phyloP scores from a whole-genome alignment of 2,113 vertebrate species.

The Phocoena phocoena region DNA sequence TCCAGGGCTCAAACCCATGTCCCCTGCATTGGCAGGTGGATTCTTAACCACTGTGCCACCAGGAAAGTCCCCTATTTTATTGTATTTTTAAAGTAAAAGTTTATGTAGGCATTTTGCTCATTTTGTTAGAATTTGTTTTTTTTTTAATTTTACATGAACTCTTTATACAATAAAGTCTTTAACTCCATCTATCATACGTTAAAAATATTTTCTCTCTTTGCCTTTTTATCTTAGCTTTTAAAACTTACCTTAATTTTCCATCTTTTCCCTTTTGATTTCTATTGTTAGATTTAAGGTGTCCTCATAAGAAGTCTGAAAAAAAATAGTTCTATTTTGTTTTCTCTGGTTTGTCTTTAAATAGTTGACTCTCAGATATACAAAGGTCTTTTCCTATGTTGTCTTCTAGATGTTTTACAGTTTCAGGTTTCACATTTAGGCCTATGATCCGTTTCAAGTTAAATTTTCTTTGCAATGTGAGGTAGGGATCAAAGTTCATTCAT shows the following conservation, averaged over 20 bases:
- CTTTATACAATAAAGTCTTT: not conserved
- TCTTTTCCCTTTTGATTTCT: slow-evolving; percentile 15
- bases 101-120: not conserved
- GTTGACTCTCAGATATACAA: not conserved
- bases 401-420: not conserved
- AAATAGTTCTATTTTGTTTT: not conserved
- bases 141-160: not conserved
- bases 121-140: slow-evolving; percentile 9
- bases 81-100: slow-evolving; percentile 30
- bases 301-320: not conserved
- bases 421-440: not conserved
- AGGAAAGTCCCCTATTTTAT: not conserved
- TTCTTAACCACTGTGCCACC: no score
- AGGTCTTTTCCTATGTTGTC: not conserved
- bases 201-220: slow-evolving; percentile 2
- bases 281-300: not conserved
- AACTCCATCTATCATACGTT: not conserved
- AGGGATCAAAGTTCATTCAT: not conserved
- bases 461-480: not conserved
- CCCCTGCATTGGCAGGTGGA: no score
- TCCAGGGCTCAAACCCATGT: no score
- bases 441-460: not conserved
- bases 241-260: not conserved
- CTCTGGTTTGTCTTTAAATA: not conserved
- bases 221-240: slow-evolving; percentile 6